phyloP scores from a whole-genome alignment of 2,113 vertebrate species.

The Melozone crissalis region DNA sequence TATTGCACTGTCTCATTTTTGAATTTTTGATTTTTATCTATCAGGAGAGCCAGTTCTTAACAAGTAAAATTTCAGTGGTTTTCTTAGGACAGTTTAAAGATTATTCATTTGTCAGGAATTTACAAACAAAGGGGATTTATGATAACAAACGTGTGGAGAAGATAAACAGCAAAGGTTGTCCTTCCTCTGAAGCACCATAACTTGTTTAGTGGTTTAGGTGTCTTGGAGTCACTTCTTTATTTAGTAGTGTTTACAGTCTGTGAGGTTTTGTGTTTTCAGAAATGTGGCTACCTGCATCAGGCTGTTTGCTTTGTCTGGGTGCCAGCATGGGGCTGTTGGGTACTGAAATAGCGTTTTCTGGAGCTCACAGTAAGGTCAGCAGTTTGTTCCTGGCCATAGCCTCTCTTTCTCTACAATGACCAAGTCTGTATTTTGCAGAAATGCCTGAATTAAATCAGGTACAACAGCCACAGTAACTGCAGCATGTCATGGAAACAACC shows the following conservation, averaged over 20 bases:
- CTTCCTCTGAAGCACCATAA: background rate
- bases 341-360: background rate
- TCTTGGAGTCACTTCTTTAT: background rate
- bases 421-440: background rate
- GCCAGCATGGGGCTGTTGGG: background rate
- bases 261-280: background rate
- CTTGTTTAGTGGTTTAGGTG: background rate
- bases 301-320: background rate
- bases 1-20: background rate
- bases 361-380: background rate
- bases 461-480: background rate
- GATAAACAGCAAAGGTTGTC: background rate
- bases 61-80: background rate
- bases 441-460: background rate
- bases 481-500: background rate
- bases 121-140: background rate
- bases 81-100: background rate
- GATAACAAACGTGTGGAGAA: background rate
- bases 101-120: background rate
- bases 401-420: background rate
- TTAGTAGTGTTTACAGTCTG: background rate
- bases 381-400: background rate
- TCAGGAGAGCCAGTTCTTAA: background rate
- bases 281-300: background rate
- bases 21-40: background rate